A percentile compares a stretch with the other conserved stretches of the same genome.
phyloP scores from a whole-genome alignment of 2,888 invertebrate species.

The Zygaena filipendulae region DNA sequence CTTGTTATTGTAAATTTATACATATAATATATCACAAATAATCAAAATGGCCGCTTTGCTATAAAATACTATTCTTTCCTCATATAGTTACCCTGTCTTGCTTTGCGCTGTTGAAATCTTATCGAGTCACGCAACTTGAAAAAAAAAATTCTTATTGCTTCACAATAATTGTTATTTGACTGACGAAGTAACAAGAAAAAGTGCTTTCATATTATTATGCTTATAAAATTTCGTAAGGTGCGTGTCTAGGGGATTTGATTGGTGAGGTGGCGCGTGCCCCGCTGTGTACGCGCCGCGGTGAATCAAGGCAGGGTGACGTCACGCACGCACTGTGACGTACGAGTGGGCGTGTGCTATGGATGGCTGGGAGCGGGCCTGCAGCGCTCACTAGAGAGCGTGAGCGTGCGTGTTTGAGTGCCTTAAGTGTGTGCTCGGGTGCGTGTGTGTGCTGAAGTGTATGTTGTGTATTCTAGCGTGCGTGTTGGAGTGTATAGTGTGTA shows the following conservation, averaged over 20 bases:
- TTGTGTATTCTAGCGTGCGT: conserved; percentile 17
- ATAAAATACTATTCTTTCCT: conserved; percentile 22
- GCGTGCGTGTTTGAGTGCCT: conserved; percentile 13
- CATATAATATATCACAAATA: conserved; percentile 8
- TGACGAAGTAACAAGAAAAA: too few species aligned
- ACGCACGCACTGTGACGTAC: background rate
- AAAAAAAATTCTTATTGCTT: too few species aligned
- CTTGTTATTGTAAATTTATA: too few species aligned
- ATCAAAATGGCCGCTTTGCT: conserved; percentile 27
- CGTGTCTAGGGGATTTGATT: too few species aligned
- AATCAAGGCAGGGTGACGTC: conserved; percentile 16
- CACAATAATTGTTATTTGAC: too few species aligned
- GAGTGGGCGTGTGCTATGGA: conserved; percentile 11
- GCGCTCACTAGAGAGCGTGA: too few species aligned
- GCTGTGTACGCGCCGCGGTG: conserved; percentile 8
- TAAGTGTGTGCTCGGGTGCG: conserved; percentile 13
- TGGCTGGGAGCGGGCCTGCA: background rate
- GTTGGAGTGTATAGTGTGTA: conserved; percentile 62
- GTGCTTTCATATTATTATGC: too few species aligned
- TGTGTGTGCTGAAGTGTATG: conserved; percentile 17
- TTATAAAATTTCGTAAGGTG: too few species aligned
- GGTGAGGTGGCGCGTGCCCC: too few species aligned
- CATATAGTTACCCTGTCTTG: conserved; percentile 46
- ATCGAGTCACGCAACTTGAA: too few species aligned
- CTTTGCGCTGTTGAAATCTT: conserved; percentile 29